Evolutionary conservation across 2,888 invertebrate genomes (phyloP).

Genomic region (Pinctada fucata): DNA sequence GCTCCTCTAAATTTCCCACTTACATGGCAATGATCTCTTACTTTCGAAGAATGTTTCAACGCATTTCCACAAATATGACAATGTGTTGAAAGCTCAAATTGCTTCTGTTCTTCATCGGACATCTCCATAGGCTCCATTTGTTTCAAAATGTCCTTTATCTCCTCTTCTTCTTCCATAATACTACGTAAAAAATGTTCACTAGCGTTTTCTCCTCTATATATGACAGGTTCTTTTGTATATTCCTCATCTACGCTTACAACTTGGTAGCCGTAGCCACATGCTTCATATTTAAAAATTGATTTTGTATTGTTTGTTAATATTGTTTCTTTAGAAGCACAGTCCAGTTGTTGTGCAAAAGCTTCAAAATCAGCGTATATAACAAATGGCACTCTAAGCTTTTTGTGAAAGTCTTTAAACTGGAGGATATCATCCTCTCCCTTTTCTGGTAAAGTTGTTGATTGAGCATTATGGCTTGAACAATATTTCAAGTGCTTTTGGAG

Average conservation of each 20-base stretch:
- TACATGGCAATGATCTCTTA: conserved; percentile 31
- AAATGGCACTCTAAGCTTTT: too few relatives aligned
- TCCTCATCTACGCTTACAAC: neutral
- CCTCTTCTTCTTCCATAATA: conserved; percentile 29
- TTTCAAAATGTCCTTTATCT: conserved; percentile 27
- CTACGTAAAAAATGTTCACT: conserved; percentile 25
- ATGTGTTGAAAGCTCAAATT: conserved; percentile 17
- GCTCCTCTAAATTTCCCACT: neutral
- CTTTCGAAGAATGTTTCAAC: conserved; percentile 16
- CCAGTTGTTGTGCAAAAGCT: too few relatives aligned
- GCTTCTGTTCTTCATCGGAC: neutral
- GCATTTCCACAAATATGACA: conserved; percentile 33
- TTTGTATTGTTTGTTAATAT: too few relatives aligned
- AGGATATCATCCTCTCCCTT: too few relatives aligned
- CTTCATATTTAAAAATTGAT: too few relatives aligned
- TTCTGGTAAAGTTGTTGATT: too few relatives aligned
- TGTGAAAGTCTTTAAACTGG: too few relatives aligned
- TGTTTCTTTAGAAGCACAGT: too few relatives aligned
- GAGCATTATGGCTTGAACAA: too few relatives aligned
- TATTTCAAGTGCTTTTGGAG: too few relatives aligned
- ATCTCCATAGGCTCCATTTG: conserved; percentile 13
- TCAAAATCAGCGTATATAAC: too few relatives aligned
- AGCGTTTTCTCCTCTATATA: conserved; percentile 32
- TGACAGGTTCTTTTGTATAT: conserved; percentile 29
- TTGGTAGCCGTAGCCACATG: too few relatives aligned